Percentiles rank a stretch among this genome's conserved stretches.
Evolutionary conservation across 2,113 vertebrate species (phyloP).

Genomic region (Oxyruncus cristatus): DNA sequence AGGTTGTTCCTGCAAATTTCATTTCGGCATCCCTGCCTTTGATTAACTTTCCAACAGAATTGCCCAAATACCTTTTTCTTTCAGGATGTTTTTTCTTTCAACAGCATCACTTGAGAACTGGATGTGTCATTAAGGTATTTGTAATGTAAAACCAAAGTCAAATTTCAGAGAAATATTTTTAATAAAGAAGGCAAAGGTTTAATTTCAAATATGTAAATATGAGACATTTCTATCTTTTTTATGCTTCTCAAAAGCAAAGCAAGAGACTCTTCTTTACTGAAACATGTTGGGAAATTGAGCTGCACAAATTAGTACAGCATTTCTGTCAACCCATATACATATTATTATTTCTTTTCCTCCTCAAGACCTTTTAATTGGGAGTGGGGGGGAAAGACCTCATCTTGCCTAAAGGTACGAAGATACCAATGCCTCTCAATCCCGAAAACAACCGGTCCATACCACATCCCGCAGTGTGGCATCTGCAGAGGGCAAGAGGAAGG

Average conservation of each 20-base stretch:
- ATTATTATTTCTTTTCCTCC: not conserved
- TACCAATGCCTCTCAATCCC: not conserved
- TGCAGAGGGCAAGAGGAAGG: fast-evolving
- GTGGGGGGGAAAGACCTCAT: not conserved
- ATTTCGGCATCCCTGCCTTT: not conserved
- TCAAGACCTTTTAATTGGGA: not conserved
- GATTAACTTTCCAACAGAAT: not conserved
- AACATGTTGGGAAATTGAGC: not conserved
- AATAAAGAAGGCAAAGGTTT: not conserved
- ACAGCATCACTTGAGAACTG: not conserved
- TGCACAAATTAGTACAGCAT: not conserved
- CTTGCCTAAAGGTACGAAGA: not conserved
- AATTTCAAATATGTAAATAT: not conserved
- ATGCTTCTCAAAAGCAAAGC: conserved; percentile 9
- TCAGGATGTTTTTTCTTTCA: not conserved
- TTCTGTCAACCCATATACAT: not conserved
- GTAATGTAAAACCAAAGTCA: not conserved
- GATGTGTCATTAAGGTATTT: not conserved
- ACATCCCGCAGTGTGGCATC: fast-evolving
- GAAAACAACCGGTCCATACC: fast-evolving
- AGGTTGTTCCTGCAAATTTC: not conserved
- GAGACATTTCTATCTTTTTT: not conserved
- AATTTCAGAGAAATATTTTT: not conserved
- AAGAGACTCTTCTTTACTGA: not conserved
- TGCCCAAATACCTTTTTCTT: not conserved